Conservation (phyloP, 2,113 vertebrate genomes). For the Melanerpes aurifrons region DNA sequence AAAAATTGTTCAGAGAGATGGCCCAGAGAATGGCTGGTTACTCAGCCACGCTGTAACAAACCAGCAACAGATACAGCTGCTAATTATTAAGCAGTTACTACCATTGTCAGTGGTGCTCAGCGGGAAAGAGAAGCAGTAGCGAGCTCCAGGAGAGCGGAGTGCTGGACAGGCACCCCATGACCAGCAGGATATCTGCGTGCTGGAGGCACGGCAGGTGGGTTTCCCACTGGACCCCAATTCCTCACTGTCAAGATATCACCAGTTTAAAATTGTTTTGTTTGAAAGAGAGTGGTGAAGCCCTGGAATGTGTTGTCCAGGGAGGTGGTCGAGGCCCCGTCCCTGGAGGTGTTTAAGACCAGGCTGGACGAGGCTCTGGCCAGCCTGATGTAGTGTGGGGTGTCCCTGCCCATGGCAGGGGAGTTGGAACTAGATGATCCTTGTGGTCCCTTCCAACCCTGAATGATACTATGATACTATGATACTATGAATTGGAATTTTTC, state of each 20-base stretch:
- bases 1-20: background rate
- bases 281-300: no score
- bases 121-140: background rate
- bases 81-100: conserved; percentile 74
- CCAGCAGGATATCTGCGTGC: background rate
- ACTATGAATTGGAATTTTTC: background rate
- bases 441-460: no score
- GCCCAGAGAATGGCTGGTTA: conserved; percentile 43
- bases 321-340: no score
- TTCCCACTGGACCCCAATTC: background rate
- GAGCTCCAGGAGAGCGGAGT: background rate
- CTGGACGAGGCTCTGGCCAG: no score
- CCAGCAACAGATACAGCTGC: conserved; percentile 58
- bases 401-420: no score
- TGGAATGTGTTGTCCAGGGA: no score
- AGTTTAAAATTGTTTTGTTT: background rate
- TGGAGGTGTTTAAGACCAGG: no score
- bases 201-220: background rate
- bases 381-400: no score
- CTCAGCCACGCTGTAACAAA: conserved; percentile 62
- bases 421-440: no score
- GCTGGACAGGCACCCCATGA: background rate
- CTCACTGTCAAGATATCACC: background rate
- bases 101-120: conserved; percentile 35
- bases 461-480: no score